phyloP scores from a whole-genome alignment of 2,888 invertebrate species.

The Scaptomyza flava region DNA sequence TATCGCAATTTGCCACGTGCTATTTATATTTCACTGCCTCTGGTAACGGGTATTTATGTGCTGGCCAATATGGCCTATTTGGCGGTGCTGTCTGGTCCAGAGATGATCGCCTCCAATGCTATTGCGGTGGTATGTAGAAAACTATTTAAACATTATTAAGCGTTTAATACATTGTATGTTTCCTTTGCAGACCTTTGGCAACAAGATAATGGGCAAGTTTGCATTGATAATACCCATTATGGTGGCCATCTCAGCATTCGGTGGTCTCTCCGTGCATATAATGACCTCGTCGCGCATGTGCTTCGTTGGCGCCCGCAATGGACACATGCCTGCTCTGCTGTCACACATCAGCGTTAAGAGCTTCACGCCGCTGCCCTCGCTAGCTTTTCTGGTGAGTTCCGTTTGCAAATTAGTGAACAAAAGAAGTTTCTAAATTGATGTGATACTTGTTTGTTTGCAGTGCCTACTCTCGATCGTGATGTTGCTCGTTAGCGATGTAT shows the following conservation, averaged over 20 bases:
- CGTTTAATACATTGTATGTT: slow-evolving; percentile 10
- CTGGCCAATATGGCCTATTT: slow-evolving; percentile 95
- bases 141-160: background rate
- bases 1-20: slow-evolving; percentile 95
- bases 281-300: slow-evolving; percentile 97
- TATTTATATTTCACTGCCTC: slow-evolving; percentile 94
- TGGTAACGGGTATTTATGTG: slow-evolving; percentile 95
- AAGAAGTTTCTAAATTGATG: slow-evolving; percentile 50
- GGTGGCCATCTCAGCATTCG: slow-evolving; percentile 96
- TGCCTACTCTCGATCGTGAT: slow-evolving; percentile 93
- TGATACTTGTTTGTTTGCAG: slow-evolving; percentile 84
- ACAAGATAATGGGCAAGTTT: slow-evolving; percentile 88
- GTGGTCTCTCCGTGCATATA: slow-evolving; percentile 96
- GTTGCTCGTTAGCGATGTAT: slow-evolving; percentile 93
- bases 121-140: slow-evolving; percentile 94
- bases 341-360: slow-evolving; percentile 91
- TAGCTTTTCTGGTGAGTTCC: slow-evolving; percentile 91
- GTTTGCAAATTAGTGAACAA: slow-evolving; percentile 48
- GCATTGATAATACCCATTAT: slow-evolving; percentile 94
- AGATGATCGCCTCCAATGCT: slow-evolving; percentile 94
- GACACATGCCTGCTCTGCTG: slow-evolving; percentile 92
- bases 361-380: slow-evolving; percentile 92
- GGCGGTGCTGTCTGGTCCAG: slow-evolving; percentile 92
- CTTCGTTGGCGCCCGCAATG: slow-evolving; percentile 95
- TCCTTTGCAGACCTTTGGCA: slow-evolving; percentile 91